phyloP scores from a whole-genome alignment of 2,888 invertebrate species.

The Drosophila histrio region DNA sequence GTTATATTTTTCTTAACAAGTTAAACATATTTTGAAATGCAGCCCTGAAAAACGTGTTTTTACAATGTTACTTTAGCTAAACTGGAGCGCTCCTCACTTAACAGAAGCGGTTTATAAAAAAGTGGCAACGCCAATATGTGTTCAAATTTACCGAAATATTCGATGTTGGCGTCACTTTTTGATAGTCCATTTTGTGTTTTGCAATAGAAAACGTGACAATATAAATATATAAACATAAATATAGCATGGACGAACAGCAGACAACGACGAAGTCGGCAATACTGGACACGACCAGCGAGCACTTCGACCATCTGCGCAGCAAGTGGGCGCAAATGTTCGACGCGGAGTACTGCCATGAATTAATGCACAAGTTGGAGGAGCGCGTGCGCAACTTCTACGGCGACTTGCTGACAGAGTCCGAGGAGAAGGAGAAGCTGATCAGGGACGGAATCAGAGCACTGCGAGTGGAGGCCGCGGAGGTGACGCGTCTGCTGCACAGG shows the following conservation, averaged over 20 bases:
- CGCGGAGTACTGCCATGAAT: constrained; percentile 65
- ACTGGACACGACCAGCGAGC: constrained; percentile 66
- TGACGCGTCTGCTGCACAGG: constrained; percentile 78
- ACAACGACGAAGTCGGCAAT: constrained; percentile 57
- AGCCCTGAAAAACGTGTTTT: too few relatives aligned
- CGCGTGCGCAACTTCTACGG: constrained; percentile 86
- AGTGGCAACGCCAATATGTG: not conserved
- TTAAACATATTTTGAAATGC: too few relatives aligned
- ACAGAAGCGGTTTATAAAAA: not conserved
- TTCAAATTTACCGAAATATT: constrained; percentile 19
- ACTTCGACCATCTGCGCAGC: constrained; percentile 63
- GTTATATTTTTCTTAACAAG: too few relatives aligned
- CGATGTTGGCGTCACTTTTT: constrained; percentile 8
- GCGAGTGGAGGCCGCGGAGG: constrained; percentile 72
- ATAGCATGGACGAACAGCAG: constrained; percentile 27
- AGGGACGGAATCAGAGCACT: constrained; percentile 85
- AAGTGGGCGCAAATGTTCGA: constrained; percentile 82
- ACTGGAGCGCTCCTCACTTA: too few relatives aligned
- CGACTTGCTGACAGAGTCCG: constrained; percentile 87
- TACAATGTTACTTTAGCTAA: too few relatives aligned
- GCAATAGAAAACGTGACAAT: not conserved
- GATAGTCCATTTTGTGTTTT: not conserved
- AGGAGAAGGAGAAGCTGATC: constrained; percentile 85
- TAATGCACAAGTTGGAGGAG: constrained; percentile 73
- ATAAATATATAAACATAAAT: not conserved